phyloP scores from a whole-genome alignment of 2,888 invertebrate species.

The Myathropa florea region DNA sequence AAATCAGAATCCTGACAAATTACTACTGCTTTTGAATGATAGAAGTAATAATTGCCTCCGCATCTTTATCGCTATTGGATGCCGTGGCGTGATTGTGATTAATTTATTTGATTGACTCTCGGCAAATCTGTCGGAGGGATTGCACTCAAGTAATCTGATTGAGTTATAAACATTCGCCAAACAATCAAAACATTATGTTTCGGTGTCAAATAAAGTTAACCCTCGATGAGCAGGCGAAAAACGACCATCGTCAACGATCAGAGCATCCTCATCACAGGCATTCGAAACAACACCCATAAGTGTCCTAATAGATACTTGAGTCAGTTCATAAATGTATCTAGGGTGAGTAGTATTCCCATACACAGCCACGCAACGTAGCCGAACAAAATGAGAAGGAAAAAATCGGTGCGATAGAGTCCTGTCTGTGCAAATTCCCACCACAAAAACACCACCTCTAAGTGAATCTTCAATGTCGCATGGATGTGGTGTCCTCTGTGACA shows the following conservation, averaged over 20 bases:
- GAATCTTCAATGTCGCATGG: constrained; percentile 65
- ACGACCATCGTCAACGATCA: constrained; percentile 57
- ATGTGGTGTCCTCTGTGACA: constrained; percentile 38
- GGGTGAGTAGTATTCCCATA: constrained; percentile 27
- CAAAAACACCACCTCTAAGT: constrained; percentile 67
- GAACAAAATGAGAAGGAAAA: constrained; percentile 12
- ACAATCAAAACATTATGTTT: constrained; percentile 60
- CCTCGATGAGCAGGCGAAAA: constrained; percentile 27
- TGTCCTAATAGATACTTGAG: constrained; percentile 71
- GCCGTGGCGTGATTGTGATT: background rate
- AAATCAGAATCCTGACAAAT: constrained; percentile 67
- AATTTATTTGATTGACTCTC: background rate
- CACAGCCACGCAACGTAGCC: constrained; percentile 33
- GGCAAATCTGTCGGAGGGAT: background rate
- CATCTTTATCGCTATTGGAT: constrained; percentile 48
- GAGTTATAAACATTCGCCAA: constrained; percentile 55
- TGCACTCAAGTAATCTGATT: constrained; percentile 26
- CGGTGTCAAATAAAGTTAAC: constrained; percentile 60
- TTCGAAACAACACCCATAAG: constrained; percentile 67
- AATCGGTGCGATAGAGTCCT: constrained; percentile 57
- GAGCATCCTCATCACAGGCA: constrained; percentile 59
- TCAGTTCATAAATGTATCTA: constrained; percentile 66
- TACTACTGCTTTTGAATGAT: constrained; percentile 58
- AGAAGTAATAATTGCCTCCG: constrained; percentile 59
- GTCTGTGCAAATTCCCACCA: constrained; percentile 55